Conservation (phyloP, 1,140 invertebrate species). For the Sarcophaga bullata region DNA sequence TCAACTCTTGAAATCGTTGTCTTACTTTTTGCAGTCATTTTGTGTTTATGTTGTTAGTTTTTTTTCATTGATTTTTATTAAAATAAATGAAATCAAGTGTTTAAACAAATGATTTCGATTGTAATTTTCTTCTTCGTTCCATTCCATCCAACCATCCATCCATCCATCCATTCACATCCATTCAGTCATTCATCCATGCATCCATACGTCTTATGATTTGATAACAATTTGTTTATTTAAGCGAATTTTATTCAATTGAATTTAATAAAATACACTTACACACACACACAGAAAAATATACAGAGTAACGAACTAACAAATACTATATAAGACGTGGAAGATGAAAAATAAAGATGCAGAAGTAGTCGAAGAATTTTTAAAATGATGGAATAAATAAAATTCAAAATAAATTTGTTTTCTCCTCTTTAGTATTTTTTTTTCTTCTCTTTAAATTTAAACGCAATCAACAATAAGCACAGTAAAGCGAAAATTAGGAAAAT, state of each 20-base stretch:
- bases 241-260: conserved; percentile 38
- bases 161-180: too few species aligned
- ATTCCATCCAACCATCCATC: neutral
- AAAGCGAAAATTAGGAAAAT: neutral
- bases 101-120: conserved; percentile 31
- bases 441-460: too few species aligned
- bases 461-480: too few species aligned
- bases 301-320: neutral
- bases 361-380: too few species aligned
- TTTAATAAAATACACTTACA: neutral
- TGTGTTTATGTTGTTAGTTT: neutral
- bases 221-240: conserved; percentile 34
- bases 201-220: neutral
- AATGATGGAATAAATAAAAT: too few species aligned
- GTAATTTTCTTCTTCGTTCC: neutral
- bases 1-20: neutral
- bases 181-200: too few species aligned
- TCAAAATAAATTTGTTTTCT: too few species aligned
- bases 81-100: conserved; percentile 37
- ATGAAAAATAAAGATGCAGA: too few species aligned
- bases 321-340: too few species aligned
- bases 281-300: neutral
- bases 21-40: neutral
- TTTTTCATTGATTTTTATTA: neutral
- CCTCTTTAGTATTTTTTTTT: too few species aligned